phyloP scores from a whole-genome alignment of 2,888 invertebrate genomes.

The Stenolophus ochropezus region DNA sequence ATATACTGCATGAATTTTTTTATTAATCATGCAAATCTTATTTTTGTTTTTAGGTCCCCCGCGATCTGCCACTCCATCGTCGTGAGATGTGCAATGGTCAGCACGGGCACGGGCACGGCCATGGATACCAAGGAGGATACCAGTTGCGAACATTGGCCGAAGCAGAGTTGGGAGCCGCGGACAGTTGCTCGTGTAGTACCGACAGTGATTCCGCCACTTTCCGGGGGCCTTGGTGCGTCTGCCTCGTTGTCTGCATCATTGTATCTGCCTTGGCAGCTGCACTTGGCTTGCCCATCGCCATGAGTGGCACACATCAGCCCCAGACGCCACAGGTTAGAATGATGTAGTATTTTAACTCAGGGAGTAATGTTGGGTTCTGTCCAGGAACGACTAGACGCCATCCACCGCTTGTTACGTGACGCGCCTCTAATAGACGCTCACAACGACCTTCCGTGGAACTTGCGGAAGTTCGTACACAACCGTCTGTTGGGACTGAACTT shows the following conservation, averaged over 20 bases:
- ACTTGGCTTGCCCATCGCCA: constrained; percentile 76
- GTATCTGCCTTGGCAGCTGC: constrained; percentile 77
- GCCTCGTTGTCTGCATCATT: constrained; percentile 77
- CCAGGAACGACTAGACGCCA: constrained; percentile 79
- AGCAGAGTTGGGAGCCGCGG: constrained; percentile 58
- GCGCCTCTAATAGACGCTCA: constrained; percentile 86
- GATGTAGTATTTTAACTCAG: background rate
- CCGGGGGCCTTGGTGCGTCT: constrained; percentile 75
- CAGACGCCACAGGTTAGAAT: constrained; percentile 68
- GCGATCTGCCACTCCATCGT: constrained; percentile 69
- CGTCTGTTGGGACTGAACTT: constrained; percentile 82
- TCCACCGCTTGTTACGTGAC: constrained; percentile 80
- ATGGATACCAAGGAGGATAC: constrained; percentile 64
- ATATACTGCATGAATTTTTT: too few relatives aligned
- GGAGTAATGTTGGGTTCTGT: background rate
- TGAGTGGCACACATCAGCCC: constrained; percentile 67
- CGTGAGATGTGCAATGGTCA: constrained; percentile 67
- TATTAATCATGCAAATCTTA: background rate
- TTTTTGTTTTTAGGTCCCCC: constrained; percentile 67
- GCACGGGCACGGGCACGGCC: constrained; percentile 45
- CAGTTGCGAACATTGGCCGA: constrained; percentile 66
- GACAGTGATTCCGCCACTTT: constrained; percentile 75
- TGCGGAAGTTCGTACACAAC: constrained; percentile 90
- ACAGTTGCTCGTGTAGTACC: constrained; percentile 72
- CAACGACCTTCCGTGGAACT: constrained; percentile 93